Percentiles rank a stretch among this genome's conserved stretches.
Conservation (phyloP, 2,113 vertebrate genomes). For the Lynx canadensis region DNA sequence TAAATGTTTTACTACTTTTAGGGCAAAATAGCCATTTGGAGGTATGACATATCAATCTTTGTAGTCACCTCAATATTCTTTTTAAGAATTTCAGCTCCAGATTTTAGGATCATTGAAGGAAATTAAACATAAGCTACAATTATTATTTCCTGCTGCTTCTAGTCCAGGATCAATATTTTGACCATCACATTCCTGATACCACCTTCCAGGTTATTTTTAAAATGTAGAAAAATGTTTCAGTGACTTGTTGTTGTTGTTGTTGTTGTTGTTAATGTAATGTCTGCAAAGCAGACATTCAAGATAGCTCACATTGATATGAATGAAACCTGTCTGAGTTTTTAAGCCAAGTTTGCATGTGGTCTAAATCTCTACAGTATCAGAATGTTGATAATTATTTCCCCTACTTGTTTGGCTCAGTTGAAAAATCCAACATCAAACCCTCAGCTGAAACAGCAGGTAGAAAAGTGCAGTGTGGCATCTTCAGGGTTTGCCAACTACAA, state of each 20-base stretch:
- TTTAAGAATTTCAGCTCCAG: background rate
- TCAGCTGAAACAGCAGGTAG: constrained; percentile 32
- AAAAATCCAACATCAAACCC: constrained; percentile 20
- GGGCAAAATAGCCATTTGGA: background rate
- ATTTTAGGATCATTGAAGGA: background rate
- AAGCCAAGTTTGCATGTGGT: background rate
- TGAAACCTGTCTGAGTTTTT: background rate
- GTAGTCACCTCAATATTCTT: background rate
- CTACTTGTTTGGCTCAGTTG: constrained; percentile 47
- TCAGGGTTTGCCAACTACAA: background rate
- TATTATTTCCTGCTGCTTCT: background rate
- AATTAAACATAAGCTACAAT: background rate
- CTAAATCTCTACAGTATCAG: background rate
- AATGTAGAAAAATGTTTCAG: background rate
- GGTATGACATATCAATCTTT: background rate
- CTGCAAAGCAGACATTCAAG: background rate
- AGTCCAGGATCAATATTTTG: background rate
- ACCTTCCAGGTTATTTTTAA: background rate
- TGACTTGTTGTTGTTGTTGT: background rate
- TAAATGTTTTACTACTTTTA: background rate
- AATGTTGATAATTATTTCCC: background rate
- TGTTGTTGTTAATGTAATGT: background rate
- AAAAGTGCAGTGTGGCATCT: constrained; percentile 25
- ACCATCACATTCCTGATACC: background rate
- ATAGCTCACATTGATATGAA: background rate